Evolutionary conservation across 2,888 invertebrate species (phyloP).

Genomic region (Argyra leucocephala): DNA sequence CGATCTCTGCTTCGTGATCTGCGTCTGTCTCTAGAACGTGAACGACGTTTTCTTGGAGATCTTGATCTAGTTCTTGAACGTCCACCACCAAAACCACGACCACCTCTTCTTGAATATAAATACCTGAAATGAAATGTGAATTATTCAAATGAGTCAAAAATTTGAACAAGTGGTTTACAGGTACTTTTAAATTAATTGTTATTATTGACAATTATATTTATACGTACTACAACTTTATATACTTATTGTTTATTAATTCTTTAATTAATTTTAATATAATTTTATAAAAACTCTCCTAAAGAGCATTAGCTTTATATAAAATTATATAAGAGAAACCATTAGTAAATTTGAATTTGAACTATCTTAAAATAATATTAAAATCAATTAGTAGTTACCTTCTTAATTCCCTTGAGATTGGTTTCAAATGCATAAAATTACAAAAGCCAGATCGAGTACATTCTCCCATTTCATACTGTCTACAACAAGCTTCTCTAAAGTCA

Average conservation of each 20-base stretch:
- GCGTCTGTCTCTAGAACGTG: constrained; percentile 39
- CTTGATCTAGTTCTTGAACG: constrained; percentile 36
- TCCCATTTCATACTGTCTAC: constrained; percentile 98
- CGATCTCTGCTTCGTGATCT: constrained; percentile 40
- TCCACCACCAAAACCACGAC: constrained; percentile 34
- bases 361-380: too few relatives aligned
- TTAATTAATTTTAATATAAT: too few relatives aligned
- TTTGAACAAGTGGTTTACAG: too few relatives aligned
- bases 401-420: constrained; percentile 92
- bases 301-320: too few relatives aligned
- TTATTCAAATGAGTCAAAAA: neutral
- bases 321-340: too few relatives aligned
- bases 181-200: too few relatives aligned
- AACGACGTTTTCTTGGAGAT: constrained; percentile 38
- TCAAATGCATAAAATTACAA: constrained; percentile 99
- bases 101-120: constrained; percentile 61
- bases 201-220: too few relatives aligned
- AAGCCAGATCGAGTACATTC: constrained; percentile 98
- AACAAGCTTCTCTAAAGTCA: constrained; percentile 98
- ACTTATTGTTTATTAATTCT: too few relatives aligned
- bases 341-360: too few relatives aligned
- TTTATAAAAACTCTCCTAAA: too few relatives aligned
- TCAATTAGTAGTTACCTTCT: constrained; percentile 52
- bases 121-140: constrained; percentile 44
- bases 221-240: too few relatives aligned